phyloP scores from a whole-genome alignment of 2,797 vertebrate species.

The Danio tinwini region DNA sequence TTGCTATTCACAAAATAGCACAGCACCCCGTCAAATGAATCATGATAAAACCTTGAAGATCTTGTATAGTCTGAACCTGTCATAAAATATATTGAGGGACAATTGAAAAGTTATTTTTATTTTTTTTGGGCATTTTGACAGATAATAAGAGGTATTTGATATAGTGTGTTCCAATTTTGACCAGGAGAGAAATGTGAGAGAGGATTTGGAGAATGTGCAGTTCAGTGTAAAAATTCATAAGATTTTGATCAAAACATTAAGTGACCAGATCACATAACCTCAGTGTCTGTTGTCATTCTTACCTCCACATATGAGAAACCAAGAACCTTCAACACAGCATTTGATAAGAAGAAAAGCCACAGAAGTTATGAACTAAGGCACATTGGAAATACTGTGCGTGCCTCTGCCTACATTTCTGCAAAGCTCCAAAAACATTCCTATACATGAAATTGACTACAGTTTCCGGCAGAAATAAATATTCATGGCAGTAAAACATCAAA shows the following conservation, averaged over 20 bases:
- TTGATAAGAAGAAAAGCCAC: not conserved
- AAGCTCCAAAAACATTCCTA: not conserved
- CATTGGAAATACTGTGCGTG: not conserved
- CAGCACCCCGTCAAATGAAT: too few relatives aligned
- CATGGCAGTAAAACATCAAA: too few relatives aligned
- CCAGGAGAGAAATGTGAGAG: not conserved
- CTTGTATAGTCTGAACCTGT: too few relatives aligned
- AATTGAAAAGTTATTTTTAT: not conserved
- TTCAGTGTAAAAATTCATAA: not conserved
- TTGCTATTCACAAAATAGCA: too few relatives aligned
- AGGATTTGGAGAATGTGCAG: not conserved
- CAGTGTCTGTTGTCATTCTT: not conserved
- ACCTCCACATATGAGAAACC: not conserved
- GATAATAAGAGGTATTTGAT: not conserved
- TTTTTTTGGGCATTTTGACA: not conserved
- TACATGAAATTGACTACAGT: not conserved
- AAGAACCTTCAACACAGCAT: not conserved
- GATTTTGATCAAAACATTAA: not conserved
- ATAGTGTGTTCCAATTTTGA: not conserved
- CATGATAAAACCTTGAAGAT: too few relatives aligned
- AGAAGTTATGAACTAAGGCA: not conserved
- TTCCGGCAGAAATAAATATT: too few relatives aligned
- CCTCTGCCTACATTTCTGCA: not conserved
- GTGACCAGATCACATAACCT: not conserved
- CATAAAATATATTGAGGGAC: not conserved